Conservation (phyloP, 2,888 invertebrate species). For the Ametastegia equiseti region DNA sequence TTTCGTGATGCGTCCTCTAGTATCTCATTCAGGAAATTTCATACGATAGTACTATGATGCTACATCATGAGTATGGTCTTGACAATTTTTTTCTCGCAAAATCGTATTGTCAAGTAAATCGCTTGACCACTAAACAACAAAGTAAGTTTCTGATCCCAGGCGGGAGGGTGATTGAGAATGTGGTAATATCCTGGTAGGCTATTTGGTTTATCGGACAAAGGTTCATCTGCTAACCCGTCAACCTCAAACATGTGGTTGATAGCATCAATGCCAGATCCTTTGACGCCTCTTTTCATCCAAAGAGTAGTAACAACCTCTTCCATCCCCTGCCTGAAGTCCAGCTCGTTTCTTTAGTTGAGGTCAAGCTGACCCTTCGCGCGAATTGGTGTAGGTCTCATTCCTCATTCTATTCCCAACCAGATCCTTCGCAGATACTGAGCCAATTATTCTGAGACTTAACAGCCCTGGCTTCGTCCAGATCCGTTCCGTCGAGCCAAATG, state of each 20-base stretch:
- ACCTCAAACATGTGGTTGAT: conserved; percentile 70
- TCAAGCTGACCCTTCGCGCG: conserved; percentile 80
- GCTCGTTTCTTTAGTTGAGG: conserved; percentile 81
- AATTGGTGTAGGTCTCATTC: conserved; percentile 80
- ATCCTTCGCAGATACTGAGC: conserved; percentile 79
- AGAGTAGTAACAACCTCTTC: conserved; percentile 53
- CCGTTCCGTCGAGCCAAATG: conserved; percentile 83
- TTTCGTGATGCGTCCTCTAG: too few species aligned
- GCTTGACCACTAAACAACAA: conserved; percentile 79
- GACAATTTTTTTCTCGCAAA: conserved; percentile 76
- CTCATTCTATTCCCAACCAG: conserved; percentile 81
- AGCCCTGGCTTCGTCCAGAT: conserved; percentile 66
- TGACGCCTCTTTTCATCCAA: conserved; percentile 80
- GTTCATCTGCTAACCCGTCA: conserved; percentile 65
- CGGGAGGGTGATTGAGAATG: conserved; percentile 71
- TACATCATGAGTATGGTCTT: conserved; percentile 78
- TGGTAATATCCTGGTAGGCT: conserved; percentile 63
- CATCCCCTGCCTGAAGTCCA: conserved; percentile 74
- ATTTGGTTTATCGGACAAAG: conserved; percentile 56
- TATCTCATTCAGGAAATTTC: too few species aligned
- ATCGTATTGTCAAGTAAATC: conserved; percentile 78
- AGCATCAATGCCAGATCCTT: conserved; percentile 81
- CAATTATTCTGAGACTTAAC: conserved; percentile 77
- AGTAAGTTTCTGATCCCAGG: conserved; percentile 71
- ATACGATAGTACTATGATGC: too few species aligned